Evolutionary conservation across 2,113 vertebrate genomes (phyloP), one percentile per base, ranked within the genome.

Genomic region (Macquaria australasica): DNA sequence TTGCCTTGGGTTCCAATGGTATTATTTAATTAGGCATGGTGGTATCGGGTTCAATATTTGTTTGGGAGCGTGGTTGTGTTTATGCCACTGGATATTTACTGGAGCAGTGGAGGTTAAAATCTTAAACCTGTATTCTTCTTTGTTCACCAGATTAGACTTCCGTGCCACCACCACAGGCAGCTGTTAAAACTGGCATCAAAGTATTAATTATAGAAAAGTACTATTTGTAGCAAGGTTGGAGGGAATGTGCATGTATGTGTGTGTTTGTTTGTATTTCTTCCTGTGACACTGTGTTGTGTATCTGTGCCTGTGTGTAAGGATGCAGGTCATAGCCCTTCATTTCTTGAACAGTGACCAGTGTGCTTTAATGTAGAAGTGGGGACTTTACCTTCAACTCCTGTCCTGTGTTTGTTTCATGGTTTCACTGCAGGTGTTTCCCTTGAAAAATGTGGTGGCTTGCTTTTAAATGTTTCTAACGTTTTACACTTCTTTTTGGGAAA

Each of bases 1-100:
- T n/a, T 39, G 81, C 79, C 78, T 58, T 73, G 41, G 72, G 82
- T 86, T 73, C 25, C 39, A 15, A 8, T 71, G 70, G 67, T 77
- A 76, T 79, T 88, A 88, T 85, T 91, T 85, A 85, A 91, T 90
- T 73, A 79, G 48, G 25, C 60, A 73, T 41, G 34, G 67, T 67
- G 70, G 73, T 73, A 31, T 59, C 12, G 51, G 77, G 82, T 87
- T 88, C 79, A 66, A 51, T 87, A 81, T 73, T 81, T 83, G 68
- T 84, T 87, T 88, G 73, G 68, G 55, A 79, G 58, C 51, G 55
- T 59, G 71, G 72, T 72, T 86, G 80, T 94, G 94, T 94, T 95
- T 92, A 93, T 87, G 94, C 94, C 82, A 90, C 63, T 85, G 91
- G 93, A 85, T 94, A 82, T 94, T 94, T 94, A 93, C 87, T 67